These are phyloP conservation scores for Stegophylla sp. DNA, from an alignment of 2,888 invertebrate genomes.

Conservation along the genomic window DNA sequence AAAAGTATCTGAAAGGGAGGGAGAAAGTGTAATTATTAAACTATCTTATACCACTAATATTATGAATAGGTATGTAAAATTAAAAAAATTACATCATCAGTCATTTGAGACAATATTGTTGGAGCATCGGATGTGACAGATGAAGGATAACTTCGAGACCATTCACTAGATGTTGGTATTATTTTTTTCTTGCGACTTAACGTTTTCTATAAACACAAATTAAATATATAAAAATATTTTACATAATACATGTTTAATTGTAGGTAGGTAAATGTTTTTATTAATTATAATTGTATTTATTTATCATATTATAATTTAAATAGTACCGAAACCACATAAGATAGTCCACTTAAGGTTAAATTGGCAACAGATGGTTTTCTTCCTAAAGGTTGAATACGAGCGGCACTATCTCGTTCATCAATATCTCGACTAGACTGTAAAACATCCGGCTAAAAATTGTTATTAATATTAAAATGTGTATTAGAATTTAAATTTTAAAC, in stretches of 20 bases:
- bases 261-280: not conserved
- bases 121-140: conserved; percentile 61
- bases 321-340: conserved; percentile 78
- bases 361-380: conserved; percentile 83
- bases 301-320: not conserved
- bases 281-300: no score
- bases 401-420: conserved; percentile 64
- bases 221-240: not conserved
- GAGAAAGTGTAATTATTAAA: not conserved
- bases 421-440: conserved; percentile 64
- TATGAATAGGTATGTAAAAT: not conserved
- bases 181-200: conserved; percentile 61
- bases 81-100: conserved; percentile 61
- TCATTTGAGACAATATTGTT: conserved; percentile 61
- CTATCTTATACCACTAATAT: not conserved
- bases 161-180: conserved; percentile 57
- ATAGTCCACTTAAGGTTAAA: conserved; percentile 81
- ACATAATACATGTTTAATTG: not conserved
- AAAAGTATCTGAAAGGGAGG: no score
- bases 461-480: not conserved
- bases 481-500: not conserved
- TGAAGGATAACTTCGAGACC: conserved; percentile 62
- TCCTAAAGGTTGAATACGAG: conserved; percentile 64
- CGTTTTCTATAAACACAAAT: conserved; percentile 61
- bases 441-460: conserved; percentile 64